Evolutionary conservation across 1,140 invertebrate genomes (phyloP), one percentile per base, ranked within the genome.

Genomic region (Drosophila ironensis): DNA sequence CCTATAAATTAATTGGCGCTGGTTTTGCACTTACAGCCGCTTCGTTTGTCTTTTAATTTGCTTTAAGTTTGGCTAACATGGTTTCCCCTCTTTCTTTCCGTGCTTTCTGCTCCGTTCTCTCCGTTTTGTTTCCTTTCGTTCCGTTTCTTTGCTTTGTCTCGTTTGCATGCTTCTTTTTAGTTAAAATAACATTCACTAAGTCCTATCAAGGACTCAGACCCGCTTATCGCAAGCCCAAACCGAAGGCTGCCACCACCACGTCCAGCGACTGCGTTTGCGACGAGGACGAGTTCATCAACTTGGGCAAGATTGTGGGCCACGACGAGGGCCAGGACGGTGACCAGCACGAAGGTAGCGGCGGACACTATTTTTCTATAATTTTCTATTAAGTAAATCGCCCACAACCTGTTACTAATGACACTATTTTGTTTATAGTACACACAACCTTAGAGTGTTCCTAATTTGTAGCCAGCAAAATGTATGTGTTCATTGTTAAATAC

Each of bases 141-240:
- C 28, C 30, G 51, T 41, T 69, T 44, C 14, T 8, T 20, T 22
- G 4, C 40, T 60, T 64, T 30, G 16, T 60, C 69, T 73, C 54
- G 30, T 27, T 61, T 70, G 74, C 74, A 86, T 59, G 60, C 40
- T 72, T 9, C 7, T 37, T 37, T 68, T 84, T 76, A 84, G 78
- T 84, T 71, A 64, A 59, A 71, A 84, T 86, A 70, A 84, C 80
- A 53, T 78, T 84, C 64, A 86, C 80, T 53, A 70, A 73, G 59
- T 56, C 69, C 53, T 73, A 70, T 42, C 74, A 63, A 46, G 50
- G 61, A 37, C 5, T 60, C 37, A 82, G 61, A 53, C 72, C 77
- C 27, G 53, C 60, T 46, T 44, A 48, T 53, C 51, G 48, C 42
- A 75, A 48, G 30, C 44, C 47, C 20, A 22, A 33, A 7, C 33